Base-by-base conservation (phyloP, 37 sponge, comb jelly and placozoan species). In the Beroe forskalii region DNA sequence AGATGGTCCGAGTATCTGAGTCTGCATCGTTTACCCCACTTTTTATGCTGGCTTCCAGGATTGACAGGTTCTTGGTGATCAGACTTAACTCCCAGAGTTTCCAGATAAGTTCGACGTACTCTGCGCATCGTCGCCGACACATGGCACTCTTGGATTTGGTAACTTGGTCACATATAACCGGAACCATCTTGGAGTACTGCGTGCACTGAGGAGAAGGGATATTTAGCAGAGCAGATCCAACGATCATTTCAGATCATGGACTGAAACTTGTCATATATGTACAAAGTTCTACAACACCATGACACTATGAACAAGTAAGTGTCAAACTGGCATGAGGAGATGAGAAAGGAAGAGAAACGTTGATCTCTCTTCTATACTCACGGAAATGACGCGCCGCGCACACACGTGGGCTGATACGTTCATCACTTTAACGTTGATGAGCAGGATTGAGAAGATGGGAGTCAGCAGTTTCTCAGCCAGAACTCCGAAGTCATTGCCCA, bases 11-110 rank as follows among this genome's bases (percentile, higher is more conserved):
- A 9, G 75, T 37, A 12, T 72, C 75, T 36, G 75, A 72, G 75
- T 72, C 75, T 33, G 75, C 75, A 33, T 72, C 75, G 35, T 72
- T 72, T 36, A 72, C 35, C 30, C 75, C 75, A 72, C 75, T 72
- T 39, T 72, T 72, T 19, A 72, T 37, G 37, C 20, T 37, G 8
- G 39, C 39, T 20, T 72, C 75, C 30, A 72, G 30, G 2, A 72
- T 8, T 38, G 75, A 35, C 40, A 72, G 30, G 40, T 37, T 72
- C 30, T 72, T 72, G 4, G 75, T 72, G 37, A 72, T 33, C 9
- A 72, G 3, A 36, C 35, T 72, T 20, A 72, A 20, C 3, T 72
- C 75, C 75, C 75, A 72, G 23, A 72, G 6, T 72, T 33, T 23
- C 32, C 23, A 72, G 14, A 72, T 37, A 33, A 38, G 40, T 72